These are phyloP conservation scores for Henicopernis longicauda DNA, from an alignment of 2,113 vertebrate genomes.

Conservation along the genomic window DNA sequence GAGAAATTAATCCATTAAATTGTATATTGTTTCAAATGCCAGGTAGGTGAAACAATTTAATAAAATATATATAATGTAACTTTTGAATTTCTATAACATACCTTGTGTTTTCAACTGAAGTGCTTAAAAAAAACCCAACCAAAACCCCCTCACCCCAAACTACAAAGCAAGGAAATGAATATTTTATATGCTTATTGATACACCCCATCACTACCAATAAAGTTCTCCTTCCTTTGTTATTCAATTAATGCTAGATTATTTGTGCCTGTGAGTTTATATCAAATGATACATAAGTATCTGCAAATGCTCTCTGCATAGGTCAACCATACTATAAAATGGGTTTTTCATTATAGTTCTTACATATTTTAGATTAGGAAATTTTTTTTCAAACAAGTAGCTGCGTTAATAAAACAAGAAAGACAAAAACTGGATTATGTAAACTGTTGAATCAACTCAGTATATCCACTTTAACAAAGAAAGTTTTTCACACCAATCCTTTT, in stretches of 20 bases:
- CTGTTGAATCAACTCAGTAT: not conserved
- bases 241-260: not conserved
- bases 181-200: not conserved
- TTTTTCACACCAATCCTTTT: not conserved
- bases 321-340: not conserved
- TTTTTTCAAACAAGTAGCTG: not conserved
- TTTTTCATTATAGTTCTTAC: not conserved
- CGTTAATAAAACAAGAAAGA: not conserved
- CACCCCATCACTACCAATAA: not conserved
- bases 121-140: not conserved
- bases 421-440: not conserved
- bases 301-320: fast-evolving
- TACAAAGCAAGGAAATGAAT: not conserved
- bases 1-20: not conserved
- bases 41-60: not conserved
- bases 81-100: not conserved
- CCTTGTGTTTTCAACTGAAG: not conserved
- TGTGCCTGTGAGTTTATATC: not conserved
- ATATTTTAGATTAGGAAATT: not conserved
- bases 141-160: not conserved
- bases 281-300: not conserved
- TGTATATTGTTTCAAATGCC: not conserved
- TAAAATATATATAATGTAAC: not conserved
- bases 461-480: too few relatives aligned
- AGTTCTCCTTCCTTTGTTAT: not conserved